These are phyloP conservation scores for Myodes glareolus DNA, from an alignment of 2,113 vertebrate genomes.

Conservation along the genomic window DNA sequence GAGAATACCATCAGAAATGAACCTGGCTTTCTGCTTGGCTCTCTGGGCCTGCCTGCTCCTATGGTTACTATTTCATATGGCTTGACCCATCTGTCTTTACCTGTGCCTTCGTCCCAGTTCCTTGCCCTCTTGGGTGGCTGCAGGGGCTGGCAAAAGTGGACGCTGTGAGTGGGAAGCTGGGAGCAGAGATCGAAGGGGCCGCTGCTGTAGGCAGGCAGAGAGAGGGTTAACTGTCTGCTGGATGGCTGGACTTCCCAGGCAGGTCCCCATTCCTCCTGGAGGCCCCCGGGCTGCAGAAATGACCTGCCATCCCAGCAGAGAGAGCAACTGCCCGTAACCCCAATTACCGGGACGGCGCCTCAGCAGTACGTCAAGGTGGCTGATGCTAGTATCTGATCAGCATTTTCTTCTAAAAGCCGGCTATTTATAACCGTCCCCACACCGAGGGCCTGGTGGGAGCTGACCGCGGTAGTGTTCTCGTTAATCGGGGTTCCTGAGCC, in stretches of 20 bases:
- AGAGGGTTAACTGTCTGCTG: background rate
- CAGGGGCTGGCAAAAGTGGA: rapidly evolving
- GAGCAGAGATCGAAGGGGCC: background rate
- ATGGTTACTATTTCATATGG: rapidly evolving
- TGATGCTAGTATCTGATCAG: conserved; percentile 75
- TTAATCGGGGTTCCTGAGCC: background rate
- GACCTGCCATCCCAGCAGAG: conserved; percentile 65
- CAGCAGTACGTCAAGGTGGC: conserved; percentile 41
- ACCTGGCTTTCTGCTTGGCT: background rate
- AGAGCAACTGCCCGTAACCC: conserved; percentile 77
- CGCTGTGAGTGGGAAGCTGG: rapidly evolving
- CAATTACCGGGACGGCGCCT: conserved; percentile 79
- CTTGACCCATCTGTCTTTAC: rapidly evolving
- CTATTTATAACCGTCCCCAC: conserved; percentile 73
- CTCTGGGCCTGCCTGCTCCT: background rate
- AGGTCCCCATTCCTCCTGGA: background rate
- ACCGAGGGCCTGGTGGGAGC: background rate
- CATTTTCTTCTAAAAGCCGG: conserved; percentile 67
- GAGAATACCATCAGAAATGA: background rate
- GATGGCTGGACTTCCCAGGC: background rate
- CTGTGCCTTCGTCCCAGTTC: rapidly evolving
- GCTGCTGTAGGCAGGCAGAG: rapidly evolving
- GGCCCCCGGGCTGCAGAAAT: conserved; percentile 46
- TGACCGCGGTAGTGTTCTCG: background rate
- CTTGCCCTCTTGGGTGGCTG: rapidly evolving